Percentiles rank a stretch among this genome's conserved stretches.
These are phyloP conservation scores for Aproaerema taeniolella DNA, from an alignment of 2,888 invertebrate species.

Conservation along the genomic window DNA sequence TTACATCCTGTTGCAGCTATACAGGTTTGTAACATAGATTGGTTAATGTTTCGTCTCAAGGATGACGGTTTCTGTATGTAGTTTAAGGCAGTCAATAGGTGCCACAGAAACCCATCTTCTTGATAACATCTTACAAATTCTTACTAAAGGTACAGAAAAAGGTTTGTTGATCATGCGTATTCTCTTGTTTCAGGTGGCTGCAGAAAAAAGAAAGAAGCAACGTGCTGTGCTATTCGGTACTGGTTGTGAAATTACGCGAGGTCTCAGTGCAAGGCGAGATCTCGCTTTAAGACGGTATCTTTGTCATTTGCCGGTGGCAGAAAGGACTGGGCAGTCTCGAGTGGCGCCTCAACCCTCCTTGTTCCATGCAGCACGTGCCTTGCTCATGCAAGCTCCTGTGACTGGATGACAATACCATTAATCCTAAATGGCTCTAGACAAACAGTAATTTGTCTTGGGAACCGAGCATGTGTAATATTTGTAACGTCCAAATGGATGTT, in stretches of 20 bases:
- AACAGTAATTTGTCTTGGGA: too few species aligned
- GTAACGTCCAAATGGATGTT: too few species aligned
- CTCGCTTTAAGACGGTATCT: conserved; percentile 84
- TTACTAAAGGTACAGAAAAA: too few species aligned
- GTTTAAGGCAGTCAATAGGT: too few species aligned
- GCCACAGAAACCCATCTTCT: too few species aligned
- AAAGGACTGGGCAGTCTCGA: conserved; percentile 71
- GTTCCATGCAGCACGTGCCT: conserved; percentile 72
- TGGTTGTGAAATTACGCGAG: conserved; percentile 86
- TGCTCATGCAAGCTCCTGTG: conserved; percentile 67
- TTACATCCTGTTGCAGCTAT: conserved; percentile 76
- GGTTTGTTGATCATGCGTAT: too few species aligned
- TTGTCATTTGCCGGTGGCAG: conserved; percentile 81
- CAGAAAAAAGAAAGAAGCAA: conserved; percentile 77
- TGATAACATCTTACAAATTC: too few species aligned
- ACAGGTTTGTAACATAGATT: conserved; percentile 56
- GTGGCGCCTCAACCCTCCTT: conserved; percentile 64
- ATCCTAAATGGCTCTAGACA: too few species aligned
- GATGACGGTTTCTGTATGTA: too few species aligned
- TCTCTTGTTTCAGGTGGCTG: conserved; percentile 80
- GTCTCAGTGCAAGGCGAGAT: conserved; percentile 88
- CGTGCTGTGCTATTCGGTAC: conserved; percentile 82
- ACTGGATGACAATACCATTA: conserved; percentile 48
- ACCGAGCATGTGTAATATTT: too few species aligned
- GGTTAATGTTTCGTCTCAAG: neutral